Base-by-base conservation (phyloP, 1,140 invertebrate species). In the Caerostris extrusa region DNA sequence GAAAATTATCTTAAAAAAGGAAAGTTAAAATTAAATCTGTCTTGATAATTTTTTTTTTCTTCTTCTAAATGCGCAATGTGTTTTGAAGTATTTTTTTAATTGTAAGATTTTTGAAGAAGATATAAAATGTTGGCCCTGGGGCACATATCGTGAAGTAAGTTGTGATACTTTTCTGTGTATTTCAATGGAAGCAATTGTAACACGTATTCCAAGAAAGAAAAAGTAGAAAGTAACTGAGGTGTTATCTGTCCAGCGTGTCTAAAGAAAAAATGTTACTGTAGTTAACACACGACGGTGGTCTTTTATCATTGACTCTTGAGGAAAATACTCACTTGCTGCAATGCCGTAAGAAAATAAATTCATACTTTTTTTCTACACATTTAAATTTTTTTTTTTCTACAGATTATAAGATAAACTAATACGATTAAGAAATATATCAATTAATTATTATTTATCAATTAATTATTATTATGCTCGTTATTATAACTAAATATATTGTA, bases 251-350 rank as follows among this genome's bases (percentile, higher is more conserved):
- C 6, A 8, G 19, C 14, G 50, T 10, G 58, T 86, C 56, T 86
- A 3, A 53, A 87, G 19, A 87, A 87, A 87, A 64, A 57, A 17
- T 87, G 19, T 61, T 58, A 34, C 17, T 87, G 85, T 3, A 64
- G 34, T 87, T 87, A 87, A 85, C 82, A 57, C 7, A 2, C 53
- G 7, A 10, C 14, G 17, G 17, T 17, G 5, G 14, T n/a, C n/a
- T 67, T 67, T 67, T 17, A 10, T 64, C 34, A 34, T 34, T 34
- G 34, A 34, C 34, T 34, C 34, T 34, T 34, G 34, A 34, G 34
- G 34, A 34, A 34, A 34, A 34, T 34, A 34, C 34, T 34, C 34
- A 34, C 34, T 34, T 34, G 34, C 34, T 34, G 34, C 0, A 34
- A 34, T 34, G 2, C 0, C 34, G 34, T 34, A 34, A 34, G 34